Percentiles rank a stretch among this genome's conserved stretches.
phyloP scores from a whole-genome alignment of 2,888 invertebrate genomes.

The Leptogaster cylindrica region DNA sequence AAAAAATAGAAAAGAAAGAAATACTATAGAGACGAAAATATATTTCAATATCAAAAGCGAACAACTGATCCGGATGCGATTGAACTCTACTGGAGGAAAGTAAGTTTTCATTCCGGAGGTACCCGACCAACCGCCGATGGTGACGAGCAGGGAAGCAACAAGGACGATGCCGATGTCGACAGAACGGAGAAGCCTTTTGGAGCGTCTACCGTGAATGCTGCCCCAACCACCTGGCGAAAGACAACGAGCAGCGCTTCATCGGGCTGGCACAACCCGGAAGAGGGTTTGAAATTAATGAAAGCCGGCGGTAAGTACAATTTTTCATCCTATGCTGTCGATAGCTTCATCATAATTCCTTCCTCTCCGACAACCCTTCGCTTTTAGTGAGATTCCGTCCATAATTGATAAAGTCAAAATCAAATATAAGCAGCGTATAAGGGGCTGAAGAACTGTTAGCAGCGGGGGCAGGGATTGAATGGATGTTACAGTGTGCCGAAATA shows the following conservation, averaged over 20 bases:
- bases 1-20: not conserved
- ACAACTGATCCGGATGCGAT: constrained; percentile 69
- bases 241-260: constrained; percentile 55
- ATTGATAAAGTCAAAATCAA: constrained; percentile 28
- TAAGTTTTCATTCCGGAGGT: constrained; percentile 54
- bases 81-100: constrained; percentile 68
- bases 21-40: constrained; percentile 24
- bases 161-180: constrained; percentile 47
- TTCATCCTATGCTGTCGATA: not conserved
- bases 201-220: not conserved
- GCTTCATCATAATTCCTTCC: constrained; percentile 5
- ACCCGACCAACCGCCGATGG: not conserved
- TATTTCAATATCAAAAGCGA: constrained; percentile 61
- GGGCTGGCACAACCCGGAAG: constrained; percentile 65
- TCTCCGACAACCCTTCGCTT: not conserved
- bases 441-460: not conserved
- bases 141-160: constrained; percentile 45
- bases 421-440: constrained; percentile 1
- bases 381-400: constrained; percentile 27
- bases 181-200: constrained; percentile 53
- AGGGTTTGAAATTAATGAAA: constrained; percentile 68
- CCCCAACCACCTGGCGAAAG: constrained; percentile 49
- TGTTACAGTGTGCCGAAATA: constrained; percentile 12
- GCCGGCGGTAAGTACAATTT: constrained; percentile 62
- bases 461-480: not conserved